phyloP scores from a whole-genome alignment of 2,888 invertebrate genomes.

The Hartigia nigra region DNA sequence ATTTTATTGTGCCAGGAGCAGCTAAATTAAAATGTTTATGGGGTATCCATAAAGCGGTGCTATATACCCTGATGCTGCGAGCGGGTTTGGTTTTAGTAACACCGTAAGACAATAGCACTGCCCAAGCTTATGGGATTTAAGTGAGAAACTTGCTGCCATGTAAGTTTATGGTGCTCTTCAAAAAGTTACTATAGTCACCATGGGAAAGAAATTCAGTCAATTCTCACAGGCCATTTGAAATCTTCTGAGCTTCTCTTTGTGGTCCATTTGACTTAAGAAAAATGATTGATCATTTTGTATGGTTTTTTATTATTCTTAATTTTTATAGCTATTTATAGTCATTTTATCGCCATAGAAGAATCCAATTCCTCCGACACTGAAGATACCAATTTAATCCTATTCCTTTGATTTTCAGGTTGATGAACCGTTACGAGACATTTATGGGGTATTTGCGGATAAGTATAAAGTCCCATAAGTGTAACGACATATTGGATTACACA shows the following conservation, averaged over 20 bases:
- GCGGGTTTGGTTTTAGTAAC: neutral
- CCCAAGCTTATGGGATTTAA: neutral
- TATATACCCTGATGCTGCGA: neutral
- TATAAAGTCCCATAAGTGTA: neutral
- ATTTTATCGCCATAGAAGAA: neutral
- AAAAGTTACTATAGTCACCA: neutral
- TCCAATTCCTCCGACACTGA: neutral
- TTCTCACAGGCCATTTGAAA: neutral
- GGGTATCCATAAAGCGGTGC: constrained; percentile 25
- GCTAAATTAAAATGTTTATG: constrained; percentile 35
- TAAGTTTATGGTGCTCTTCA: neutral
- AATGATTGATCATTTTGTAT: too few species aligned
- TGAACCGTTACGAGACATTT: neutral
- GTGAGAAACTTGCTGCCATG: neutral
- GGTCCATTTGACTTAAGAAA: too few species aligned
- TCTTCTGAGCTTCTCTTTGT: neutral
- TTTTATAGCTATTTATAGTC: neutral
- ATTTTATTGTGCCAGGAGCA: constrained; percentile 24
- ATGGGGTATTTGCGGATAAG: constrained; percentile 1
- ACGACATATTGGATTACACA: constrained; percentile 4
- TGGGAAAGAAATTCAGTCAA: neutral
- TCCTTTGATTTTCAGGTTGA: neutral
- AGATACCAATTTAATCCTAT: neutral
- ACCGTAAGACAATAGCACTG: neutral
- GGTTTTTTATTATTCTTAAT: neutral